Percentiles rank a stretch among this genome's conserved stretches.
These are phyloP conservation scores for Phania funesta DNA, from an alignment of 2,888 invertebrate species.

Conservation along the genomic window DNA sequence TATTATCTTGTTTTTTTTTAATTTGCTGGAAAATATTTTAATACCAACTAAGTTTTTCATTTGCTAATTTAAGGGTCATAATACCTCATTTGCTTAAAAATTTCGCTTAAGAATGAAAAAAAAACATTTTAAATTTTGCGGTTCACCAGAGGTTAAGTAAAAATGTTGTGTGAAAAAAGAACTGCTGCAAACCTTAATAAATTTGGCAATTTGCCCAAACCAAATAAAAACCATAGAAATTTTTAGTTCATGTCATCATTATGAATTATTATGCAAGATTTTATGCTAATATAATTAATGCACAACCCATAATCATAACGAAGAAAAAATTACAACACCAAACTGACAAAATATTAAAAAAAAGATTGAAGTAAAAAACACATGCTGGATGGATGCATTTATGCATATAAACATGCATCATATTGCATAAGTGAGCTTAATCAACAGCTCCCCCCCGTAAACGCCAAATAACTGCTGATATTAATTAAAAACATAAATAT, in stretches of 20 bases:
- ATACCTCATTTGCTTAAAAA: too few relatives aligned
- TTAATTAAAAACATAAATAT: slow-evolving; percentile 58
- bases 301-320: slow-evolving; percentile 1
- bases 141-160: neutral
- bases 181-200: slow-evolving; percentile 43
- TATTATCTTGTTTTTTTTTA: too few relatives aligned
- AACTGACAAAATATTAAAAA: slow-evolving; percentile 45
- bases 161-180: neutral
- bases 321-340: slow-evolving; percentile 12
- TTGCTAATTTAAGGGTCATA: too few relatives aligned
- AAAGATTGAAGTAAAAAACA: slow-evolving; percentile 32
- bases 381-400: slow-evolving; percentile 52
- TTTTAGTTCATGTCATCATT: slow-evolving; percentile 56
- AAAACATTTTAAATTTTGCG: neutral
- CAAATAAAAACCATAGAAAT: slow-evolving; percentile 27
- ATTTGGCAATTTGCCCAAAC: slow-evolving; percentile 60
- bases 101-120: too few relatives aligned
- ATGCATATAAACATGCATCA: slow-evolving; percentile 47
- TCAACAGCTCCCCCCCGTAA: slow-evolving; percentile 44
- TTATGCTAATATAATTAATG: slow-evolving; percentile 61
- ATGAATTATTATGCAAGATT: slow-evolving; percentile 61
- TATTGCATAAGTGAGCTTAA: slow-evolving; percentile 41
- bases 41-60: too few relatives aligned
- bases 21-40: too few relatives aligned
- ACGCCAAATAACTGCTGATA: slow-evolving; percentile 54